Evolutionary conservation across 37 sponge, comb jelly and placozoan species (phyloP).

Genomic region (Spongia lamella): DNA sequence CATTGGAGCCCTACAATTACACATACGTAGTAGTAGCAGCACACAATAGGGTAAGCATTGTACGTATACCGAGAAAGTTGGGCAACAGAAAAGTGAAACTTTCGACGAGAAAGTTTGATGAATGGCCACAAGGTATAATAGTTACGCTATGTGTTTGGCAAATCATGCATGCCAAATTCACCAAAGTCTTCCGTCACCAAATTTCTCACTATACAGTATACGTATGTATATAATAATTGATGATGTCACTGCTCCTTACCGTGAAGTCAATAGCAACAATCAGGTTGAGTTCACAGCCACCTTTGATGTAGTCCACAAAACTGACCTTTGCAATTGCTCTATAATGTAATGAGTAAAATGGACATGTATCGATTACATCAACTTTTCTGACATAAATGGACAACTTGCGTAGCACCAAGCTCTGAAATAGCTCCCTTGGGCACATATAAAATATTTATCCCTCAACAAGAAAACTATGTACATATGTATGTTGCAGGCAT

Average conservation of each 20-base stretch:
- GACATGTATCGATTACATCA: too few species aligned
- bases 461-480: too few species aligned
- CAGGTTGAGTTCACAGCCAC: constrained; percentile 31
- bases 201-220: background rate
- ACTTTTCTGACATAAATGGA: too few species aligned
- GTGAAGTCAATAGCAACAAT: constrained; percentile 30
- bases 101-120: too few species aligned
- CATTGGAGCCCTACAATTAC: constrained; percentile 32
- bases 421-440: too few species aligned
- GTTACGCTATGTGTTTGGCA: background rate
- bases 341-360: background rate
- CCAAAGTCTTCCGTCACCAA: too few species aligned
- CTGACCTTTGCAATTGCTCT: background rate
- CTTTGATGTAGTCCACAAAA: constrained; percentile 38
- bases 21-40: background rate
- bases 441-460: too few species aligned
- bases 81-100: too few species aligned
- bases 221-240: background rate
- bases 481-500: too few species aligned
- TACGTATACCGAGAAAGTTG: too few species aligned
- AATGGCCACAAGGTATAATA: too few species aligned
- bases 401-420: too few species aligned
- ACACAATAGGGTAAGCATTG: background rate
- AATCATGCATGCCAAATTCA: background rate
- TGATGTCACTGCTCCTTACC: background rate